Evolutionary conservation across 2,113 vertebrate genomes (phyloP).

Genomic region (Lagopus muta): DNA sequence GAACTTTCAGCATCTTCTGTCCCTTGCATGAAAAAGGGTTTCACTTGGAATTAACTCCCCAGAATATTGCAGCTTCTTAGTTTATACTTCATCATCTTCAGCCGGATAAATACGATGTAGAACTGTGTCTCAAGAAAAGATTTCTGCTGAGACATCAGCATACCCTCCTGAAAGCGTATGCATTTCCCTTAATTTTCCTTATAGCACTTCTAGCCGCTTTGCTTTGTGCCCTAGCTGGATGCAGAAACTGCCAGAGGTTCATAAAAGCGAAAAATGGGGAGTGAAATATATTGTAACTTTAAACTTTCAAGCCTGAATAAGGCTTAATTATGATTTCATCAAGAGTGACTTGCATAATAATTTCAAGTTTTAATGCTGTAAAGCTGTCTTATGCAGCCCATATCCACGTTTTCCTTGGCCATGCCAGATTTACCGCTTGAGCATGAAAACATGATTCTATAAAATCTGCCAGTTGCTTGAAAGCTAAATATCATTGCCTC

Average conservation of each 20-base stretch:
- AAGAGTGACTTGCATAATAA: constrained; percentile 31
- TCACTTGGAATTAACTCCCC: not conserved
- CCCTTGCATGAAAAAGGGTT: not conserved
- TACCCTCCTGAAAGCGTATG: not conserved
- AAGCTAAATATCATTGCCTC: not conserved
- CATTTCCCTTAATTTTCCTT: not conserved
- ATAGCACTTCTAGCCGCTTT: not conserved
- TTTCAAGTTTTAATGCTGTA: constrained; percentile 42
- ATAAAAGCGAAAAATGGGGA: not conserved
- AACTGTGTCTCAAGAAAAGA: not conserved
- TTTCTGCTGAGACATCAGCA: not conserved
- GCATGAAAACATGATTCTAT: not conserved
- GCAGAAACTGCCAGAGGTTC: constrained; percentile 12
- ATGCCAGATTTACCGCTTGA: constrained; percentile 50
- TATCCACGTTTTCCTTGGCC: not conserved
- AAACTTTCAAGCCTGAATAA: constrained; percentile 54
- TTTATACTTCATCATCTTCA: not conserved
- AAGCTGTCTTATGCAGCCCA: constrained; percentile 44
- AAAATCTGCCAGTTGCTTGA: constrained; percentile 25
- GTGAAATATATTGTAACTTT: constrained; percentile 35
- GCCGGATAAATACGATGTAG: not conserved
- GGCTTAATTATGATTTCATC: constrained; percentile 52
- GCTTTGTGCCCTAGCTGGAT: constrained; percentile 35
- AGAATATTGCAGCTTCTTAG: not conserved
- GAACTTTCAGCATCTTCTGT: not conserved